Percentiles rank a stretch among this genome's conserved stretches.
Evolutionary conservation across 2,888 invertebrate genomes (phyloP).

Genomic region (Morpho deidamia): DNA sequence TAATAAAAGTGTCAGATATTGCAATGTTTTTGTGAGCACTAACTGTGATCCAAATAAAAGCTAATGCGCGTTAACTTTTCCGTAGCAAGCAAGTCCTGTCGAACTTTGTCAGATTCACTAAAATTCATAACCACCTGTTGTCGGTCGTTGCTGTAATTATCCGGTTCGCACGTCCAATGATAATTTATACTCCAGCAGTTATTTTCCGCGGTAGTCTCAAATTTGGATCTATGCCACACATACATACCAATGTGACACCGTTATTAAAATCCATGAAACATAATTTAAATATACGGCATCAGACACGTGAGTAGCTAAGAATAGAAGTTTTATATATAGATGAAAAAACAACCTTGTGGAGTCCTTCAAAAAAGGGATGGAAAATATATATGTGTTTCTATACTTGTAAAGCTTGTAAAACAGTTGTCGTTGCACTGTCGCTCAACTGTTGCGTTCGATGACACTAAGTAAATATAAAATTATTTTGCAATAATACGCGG

Average conservation of each 20-base stretch:
- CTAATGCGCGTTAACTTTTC: neutral
- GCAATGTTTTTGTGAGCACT: neutral
- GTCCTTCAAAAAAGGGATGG: too few species aligned
- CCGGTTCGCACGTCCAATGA: constrained; percentile 9
- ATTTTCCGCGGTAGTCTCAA: constrained; percentile 10
- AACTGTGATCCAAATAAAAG: neutral
- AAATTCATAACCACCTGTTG: constrained; percentile 7
- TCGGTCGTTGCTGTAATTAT: constrained; percentile 1
- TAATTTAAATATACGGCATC: constrained; percentile 8
- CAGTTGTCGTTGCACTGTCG: too few species aligned
- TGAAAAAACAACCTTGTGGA: neutral
- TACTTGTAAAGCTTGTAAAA: too few species aligned
- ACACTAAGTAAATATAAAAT: too few species aligned
- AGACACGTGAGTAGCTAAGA: constrained; percentile 20
- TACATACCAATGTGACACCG: constrained; percentile 7
- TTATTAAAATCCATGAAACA: constrained; percentile 5
- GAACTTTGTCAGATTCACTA: constrained; percentile 2
- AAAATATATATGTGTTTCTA: too few species aligned
- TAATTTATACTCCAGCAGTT: constrained; percentile 10
- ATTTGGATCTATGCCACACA: constrained; percentile 14
- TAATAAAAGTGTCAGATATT: too few species aligned
- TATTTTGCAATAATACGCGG: too few species aligned
- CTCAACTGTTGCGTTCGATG: too few species aligned
- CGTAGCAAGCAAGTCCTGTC: neutral
- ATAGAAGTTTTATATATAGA: neutral